Evolutionary conservation across 1,140 invertebrate species (phyloP), one percentile per base, ranked within the genome.

Genomic region (Zeugodacus cucurbitae): DNA sequence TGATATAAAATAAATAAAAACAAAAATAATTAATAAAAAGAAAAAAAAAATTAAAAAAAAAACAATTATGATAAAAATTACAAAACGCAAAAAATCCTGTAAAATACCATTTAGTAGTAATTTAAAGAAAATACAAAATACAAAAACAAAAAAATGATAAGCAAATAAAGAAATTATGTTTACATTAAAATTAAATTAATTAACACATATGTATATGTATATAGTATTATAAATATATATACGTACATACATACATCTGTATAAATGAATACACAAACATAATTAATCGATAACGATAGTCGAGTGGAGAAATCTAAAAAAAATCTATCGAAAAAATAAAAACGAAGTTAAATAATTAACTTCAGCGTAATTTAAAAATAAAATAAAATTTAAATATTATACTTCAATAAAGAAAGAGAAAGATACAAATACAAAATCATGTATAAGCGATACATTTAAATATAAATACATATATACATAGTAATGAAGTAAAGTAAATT

Each of bases 261-360:
- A 74, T 37, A 82, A 48, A 48, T 48, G 34, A 11, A 48, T 26
- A 82, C 10, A 82, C 17, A 48, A 44, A 82, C 32, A 82, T 82
- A 82, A 82, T 82, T 26, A 82, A 82, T 29, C 37, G 74, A 82
- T 82, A 82, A 41, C 74, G 74, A 82, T 82, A 82, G 74, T 22
- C 37, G 41, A 29, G 26, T 26, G 20, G 14, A 26, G 44, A 48
- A 48, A 82, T 41, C 22, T 34, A 44, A 82, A 26, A n/a, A 82
- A 82, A 82, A 82, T 82, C 74, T 82, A 82, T 82, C 74, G 74
- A 82, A 82, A 82, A 82, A 82, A 82, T 82, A 82, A 82, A 44
- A 78, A 54, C 7, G 14, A 70, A 70, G 26, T 34, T n/a, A 48
- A 82, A 29, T 26, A 54, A 44, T n/a, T 41, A n/a, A 41, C 37